Conservation (phyloP, 2,113 vertebrate species). For the Platanista minor region DNA sequence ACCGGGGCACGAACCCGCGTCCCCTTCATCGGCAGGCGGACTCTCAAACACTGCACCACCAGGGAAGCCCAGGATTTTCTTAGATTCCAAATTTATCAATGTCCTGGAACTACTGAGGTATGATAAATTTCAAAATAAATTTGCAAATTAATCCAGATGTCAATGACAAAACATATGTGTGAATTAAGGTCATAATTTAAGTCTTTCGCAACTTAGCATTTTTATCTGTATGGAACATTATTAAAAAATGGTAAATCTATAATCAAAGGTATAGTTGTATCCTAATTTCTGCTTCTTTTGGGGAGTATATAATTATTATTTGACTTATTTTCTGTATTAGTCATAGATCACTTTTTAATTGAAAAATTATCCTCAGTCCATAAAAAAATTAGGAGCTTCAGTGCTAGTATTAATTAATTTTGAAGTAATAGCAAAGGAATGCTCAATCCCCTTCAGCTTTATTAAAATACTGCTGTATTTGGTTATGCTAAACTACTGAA, state of each 20-base stretch:
- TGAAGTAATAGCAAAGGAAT: not conserved
- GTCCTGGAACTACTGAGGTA: not conserved
- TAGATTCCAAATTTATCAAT: not conserved
- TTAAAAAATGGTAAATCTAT: not conserved
- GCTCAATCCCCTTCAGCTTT: constrained; percentile 51
- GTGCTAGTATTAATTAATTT: not conserved
- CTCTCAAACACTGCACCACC: no score
- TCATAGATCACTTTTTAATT: not conserved
- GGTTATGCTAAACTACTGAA: constrained; percentile 40
- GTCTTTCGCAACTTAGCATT: not conserved
- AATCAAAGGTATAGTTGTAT: not conserved
- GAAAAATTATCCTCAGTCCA: not conserved
- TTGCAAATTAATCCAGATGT: not conserved
- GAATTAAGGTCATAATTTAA: not conserved
- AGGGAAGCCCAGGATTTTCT: not conserved
- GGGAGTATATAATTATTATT: not conserved
- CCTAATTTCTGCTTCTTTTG: not conserved
- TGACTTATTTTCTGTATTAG: not conserved
- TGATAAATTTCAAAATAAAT: not conserved
- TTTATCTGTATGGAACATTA: not conserved
- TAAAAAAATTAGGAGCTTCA: not conserved
- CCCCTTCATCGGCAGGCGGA: no score
- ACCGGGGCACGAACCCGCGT: no score
- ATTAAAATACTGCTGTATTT: constrained; percentile 39
- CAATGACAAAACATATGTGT: not conserved